These are phyloP conservation scores for Pangasius sanitwongsei DNA, from an alignment of 2,797 vertebrate genomes.

Conservation along the genomic window DNA sequence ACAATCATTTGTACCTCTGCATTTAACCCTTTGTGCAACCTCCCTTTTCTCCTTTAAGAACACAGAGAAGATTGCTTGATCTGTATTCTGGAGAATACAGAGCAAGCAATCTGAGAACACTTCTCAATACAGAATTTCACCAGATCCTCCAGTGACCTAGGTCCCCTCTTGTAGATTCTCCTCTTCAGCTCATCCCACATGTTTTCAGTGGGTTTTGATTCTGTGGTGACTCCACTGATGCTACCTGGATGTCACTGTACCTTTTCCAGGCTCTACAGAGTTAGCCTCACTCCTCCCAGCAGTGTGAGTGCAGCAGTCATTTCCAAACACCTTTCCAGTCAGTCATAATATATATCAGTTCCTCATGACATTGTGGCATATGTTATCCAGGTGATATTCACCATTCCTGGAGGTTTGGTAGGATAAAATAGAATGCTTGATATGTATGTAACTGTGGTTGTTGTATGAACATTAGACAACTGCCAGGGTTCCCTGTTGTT, in stretches of 20 bases:
- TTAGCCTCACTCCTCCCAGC: neutral
- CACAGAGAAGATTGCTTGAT: neutral
- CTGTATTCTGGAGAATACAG: neutral
- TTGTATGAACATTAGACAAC: neutral
- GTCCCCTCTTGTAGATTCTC: neutral
- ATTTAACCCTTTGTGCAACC: neutral
- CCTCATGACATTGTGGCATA: neutral
- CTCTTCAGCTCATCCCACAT: neutral
- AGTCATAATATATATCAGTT: neutral
- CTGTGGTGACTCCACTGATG: neutral
- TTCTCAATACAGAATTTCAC: neutral
- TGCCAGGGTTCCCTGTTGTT: neutral
- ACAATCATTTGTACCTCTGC: neutral
- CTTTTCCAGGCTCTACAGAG: neutral
- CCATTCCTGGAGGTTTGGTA: neutral
- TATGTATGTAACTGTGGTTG: neutral
- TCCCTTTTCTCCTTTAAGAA: neutral
- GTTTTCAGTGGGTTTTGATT: neutral
- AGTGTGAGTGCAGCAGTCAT: neutral
- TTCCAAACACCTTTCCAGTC: neutral
- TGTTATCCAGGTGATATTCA: neutral
- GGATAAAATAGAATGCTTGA: no score
- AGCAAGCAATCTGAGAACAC: neutral
- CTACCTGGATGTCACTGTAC: neutral
- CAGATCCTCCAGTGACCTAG: neutral